Conservation (phyloP, 2,888 invertebrate species). For the Metalampra italica region DNA sequence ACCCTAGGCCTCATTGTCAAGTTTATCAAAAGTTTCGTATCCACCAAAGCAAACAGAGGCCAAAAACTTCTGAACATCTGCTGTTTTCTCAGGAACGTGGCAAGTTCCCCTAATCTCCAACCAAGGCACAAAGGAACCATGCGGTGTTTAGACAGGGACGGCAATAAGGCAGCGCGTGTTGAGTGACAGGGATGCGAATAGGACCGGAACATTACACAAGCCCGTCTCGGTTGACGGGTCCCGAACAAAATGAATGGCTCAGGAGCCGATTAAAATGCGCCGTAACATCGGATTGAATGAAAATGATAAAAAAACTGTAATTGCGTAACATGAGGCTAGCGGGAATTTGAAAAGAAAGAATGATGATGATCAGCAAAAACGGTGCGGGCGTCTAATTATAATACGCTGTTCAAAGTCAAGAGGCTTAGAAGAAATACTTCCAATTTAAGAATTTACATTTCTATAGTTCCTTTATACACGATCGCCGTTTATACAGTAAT, state of each 20-base stretch:
- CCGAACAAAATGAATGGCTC: conserved; percentile 72
- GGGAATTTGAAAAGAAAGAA: conserved; percentile 31
- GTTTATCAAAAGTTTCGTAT: conserved; percentile 51
- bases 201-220: conserved; percentile 71
- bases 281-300: conserved; percentile 66
- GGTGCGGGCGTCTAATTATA: conserved; percentile 10
- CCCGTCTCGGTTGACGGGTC: conserved; percentile 70
- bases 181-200: conserved; percentile 29
- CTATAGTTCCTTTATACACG: no score
- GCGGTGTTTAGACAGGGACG: conserved; percentile 44
- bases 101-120: conserved; percentile 68
- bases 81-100: conserved; percentile 74
- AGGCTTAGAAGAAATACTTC: neutral
- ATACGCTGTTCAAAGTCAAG: neutral
- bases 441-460: no score
- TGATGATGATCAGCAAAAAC: conserved; percentile 23
- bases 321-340: conserved; percentile 61
- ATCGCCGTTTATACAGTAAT: no score
- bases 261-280: conserved; percentile 67
- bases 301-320: conserved; percentile 57
- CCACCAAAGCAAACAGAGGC: conserved; percentile 46
- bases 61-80: conserved; percentile 65
- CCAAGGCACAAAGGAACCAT: conserved; percentile 59
- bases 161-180: conserved; percentile 12
- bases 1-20: conserved; percentile 31